phyloP scores from a whole-genome alignment of 2,888 invertebrate genomes.

The Ganaspis brasiliensis region DNA sequence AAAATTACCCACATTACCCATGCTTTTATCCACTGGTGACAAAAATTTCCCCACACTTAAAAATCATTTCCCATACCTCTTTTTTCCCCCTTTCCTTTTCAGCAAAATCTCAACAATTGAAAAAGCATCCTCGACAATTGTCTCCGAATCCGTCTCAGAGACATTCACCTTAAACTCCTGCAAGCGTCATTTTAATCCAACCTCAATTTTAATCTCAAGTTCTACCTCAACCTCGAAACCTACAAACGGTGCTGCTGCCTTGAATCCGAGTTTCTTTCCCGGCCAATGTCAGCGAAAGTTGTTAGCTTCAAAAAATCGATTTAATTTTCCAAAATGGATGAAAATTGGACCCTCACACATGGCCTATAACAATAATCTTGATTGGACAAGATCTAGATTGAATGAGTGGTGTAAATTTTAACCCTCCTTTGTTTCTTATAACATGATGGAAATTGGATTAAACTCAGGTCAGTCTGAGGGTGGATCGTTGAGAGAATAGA shows the following conservation, averaged over 20 bases:
- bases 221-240: conserved; percentile 38
- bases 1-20: too few relatives aligned
- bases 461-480: conserved; percentile 20
- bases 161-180: conserved; percentile 11
- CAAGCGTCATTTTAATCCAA: conserved; percentile 11
- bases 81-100: too few relatives aligned
- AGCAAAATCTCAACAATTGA: too few relatives aligned
- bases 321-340: neutral
- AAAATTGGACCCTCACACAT: too few relatives aligned
- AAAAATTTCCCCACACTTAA: too few relatives aligned
- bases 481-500: conserved; percentile 22
- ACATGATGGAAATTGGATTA: conserved; percentile 17
- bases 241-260: conserved; percentile 33
- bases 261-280: conserved; percentile 42
- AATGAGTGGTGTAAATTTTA: too few relatives aligned
- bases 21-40: too few relatives aligned
- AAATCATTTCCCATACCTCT: too few relatives aligned
- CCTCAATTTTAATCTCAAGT: conserved; percentile 39
- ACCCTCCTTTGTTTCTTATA: neutral
- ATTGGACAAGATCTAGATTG: too few relatives aligned
- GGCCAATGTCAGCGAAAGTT: conserved; percentile 43
- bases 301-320: conserved; percentile 19
- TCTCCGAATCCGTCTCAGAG: neutral
- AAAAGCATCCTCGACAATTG: neutral
- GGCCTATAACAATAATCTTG: too few relatives aligned